These are phyloP conservation scores for Xenopus borealis DNA, from an alignment of 2,113 vertebrate species.

Conservation along the genomic window DNA sequence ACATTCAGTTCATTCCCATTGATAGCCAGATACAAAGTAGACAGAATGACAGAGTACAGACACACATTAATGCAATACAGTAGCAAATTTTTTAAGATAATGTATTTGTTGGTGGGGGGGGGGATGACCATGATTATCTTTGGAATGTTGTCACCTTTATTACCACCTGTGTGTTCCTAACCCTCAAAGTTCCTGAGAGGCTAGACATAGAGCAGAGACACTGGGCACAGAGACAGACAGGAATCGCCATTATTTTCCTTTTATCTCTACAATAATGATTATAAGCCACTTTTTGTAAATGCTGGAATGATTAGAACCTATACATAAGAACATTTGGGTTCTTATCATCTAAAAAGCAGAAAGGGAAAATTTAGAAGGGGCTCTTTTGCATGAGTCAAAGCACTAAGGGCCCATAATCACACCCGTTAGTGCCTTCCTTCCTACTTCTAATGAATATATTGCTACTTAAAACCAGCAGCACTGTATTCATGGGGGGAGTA, in stretches of 20 bases:
- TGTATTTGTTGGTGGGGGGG: conserved; percentile 21
- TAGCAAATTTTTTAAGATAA: conserved; percentile 25
- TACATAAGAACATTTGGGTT: not conserved
- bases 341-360: too few species aligned
- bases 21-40: conserved; percentile 48
- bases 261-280: too few species aligned
- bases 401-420: too few species aligned
- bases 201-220: not conserved
- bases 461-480: too few species aligned
- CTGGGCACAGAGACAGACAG: too few species aligned
- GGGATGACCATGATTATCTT: conserved; percentile 7
- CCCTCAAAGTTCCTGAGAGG: conserved; percentile 25
- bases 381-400: too few species aligned
- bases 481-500: too few species aligned
- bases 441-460: too few species aligned
- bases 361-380: too few species aligned
- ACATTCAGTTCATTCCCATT: conserved; percentile 52
- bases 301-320: not conserved
- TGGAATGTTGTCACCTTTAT: conserved; percentile 44
- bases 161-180: conserved; percentile 41
- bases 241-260: too few species aligned
- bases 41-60: conserved; percentile 44
- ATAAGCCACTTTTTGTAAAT: too few species aligned
- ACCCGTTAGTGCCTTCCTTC: too few species aligned
- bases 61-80: conserved; percentile 22